Base-by-base conservation (phyloP, 2,888 invertebrate species). In the Phania funesta region DNA sequence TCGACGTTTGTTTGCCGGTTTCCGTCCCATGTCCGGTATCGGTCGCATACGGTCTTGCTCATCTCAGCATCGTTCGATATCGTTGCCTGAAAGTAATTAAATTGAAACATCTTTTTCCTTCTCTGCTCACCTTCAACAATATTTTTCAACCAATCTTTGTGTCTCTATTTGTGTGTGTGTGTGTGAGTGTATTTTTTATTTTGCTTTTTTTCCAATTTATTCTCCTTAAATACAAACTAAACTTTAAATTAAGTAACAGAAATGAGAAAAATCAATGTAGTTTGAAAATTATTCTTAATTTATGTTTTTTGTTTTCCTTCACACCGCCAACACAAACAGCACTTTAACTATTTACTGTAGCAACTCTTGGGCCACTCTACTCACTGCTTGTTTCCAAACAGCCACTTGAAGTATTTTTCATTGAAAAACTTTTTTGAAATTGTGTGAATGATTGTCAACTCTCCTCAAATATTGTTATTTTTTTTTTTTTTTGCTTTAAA, bases 51-150 rank as follows among this genome's bases (percentile, higher is more conserved):
- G 94, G 88, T 93, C 93, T 89, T 93, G 93, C 90, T 94, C 94
- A 87, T 94, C 94, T 87, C 94, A 95, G 92, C 94, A 95, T 92
- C 95, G 95, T 91, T 95, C 95, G 93, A 95, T 95, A 93, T 95
- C 95, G 91, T 94, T 95, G 92, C 95, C 95, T 91, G 95, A 95
- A 95, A 95, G 95, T 95, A 95, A 90, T 87, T 90, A 90, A 87
- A 86, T 86, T 85, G 84, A 86, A 24, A 75, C 38, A 85, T 84
- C 83, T 83, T 73, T 84, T 29, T 41, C 41, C 16, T 56, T 32
- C 52, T 48, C n/a, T 26, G 20, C 44, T n/a, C 7, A 7, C 2
- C 18, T n/a, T 16, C 24, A n/a, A 24, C 11, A n/a, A 44, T 16
- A 8, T 52, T 22, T 11, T n/a, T 22, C 11, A 29, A 73, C 0